Evolutionary conservation across 2,797 vertebrate genomes (phyloP), one percentile per base, ranked within the genome.

Genomic region (Poeciliopsis paucimaculata): DNA sequence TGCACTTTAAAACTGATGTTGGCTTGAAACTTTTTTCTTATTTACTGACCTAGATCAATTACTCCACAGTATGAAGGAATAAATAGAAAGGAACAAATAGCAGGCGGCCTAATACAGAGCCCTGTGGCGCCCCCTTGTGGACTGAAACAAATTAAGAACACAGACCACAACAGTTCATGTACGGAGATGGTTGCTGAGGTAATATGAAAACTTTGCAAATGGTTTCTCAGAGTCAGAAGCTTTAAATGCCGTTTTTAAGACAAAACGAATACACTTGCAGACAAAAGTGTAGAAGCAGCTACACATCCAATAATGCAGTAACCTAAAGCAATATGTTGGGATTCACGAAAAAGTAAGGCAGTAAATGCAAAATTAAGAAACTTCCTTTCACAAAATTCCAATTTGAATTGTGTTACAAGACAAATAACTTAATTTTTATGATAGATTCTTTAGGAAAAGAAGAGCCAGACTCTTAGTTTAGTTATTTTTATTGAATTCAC

Each of bases 401-500:
- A 55, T n/a, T n/a, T 55, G 11, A 57, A 28, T 57, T 5, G 28
- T 31, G 55, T 57, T 57, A 57, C n/a, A 57, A 5, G 55, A 57
- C 55, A 57, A 28, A 28, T 57, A 57, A 13, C n/a, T n/a, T 15
- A 57, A 57, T 28, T 57, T 4, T 57, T 4, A 5, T 15, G 13
- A 57, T 5, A 57, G 1, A 12, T 36, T 39, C 3, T 20, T 5
- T 68, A 3, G 41, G 36, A 70, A 70, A 43, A 43, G 9, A 13
- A 46, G 20, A 57, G 26, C 57, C 55, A 68, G 46, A 68, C 11
- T 4, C 2, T 8, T 0, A 3, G 71, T 64, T 77, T 23, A 68
- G 55, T 76, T 28, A 45, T 75, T 88, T 86, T 83, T 86, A 92
- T 83, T 95, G 95, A 95, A 93, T 94, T 95, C 87, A 93, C 94